These are phyloP conservation scores for Ochropacha duplaris DNA, from an alignment of 2,888 invertebrate species.

Conservation along the genomic window DNA sequence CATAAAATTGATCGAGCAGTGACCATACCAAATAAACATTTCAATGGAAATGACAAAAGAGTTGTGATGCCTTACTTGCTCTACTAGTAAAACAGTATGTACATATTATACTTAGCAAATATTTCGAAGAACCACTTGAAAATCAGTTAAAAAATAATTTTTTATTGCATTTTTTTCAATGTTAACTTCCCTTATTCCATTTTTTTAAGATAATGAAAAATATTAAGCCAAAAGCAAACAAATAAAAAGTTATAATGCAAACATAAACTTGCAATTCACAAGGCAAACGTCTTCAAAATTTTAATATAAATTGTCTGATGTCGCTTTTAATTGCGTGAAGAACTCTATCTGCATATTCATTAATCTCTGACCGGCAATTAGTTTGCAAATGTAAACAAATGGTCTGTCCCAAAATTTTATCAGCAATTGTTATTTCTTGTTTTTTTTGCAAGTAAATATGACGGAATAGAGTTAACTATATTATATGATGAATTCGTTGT, in stretches of 20 bases:
- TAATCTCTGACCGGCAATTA: constrained; percentile 55
- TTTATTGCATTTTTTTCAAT: background rate
- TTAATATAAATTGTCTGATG: constrained; percentile 69
- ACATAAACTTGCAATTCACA: background rate
- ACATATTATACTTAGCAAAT: no score
- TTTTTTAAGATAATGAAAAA: background rate
- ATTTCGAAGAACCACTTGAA: no score
- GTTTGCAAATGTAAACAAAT: constrained; percentile 10
- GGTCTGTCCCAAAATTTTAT: background rate
- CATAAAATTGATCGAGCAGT: no score
- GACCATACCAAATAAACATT: no score
- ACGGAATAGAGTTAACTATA: constrained; percentile 12
- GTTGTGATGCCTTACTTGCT: no score
- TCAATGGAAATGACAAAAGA: no score
- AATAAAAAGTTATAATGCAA: background rate
- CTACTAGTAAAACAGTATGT: no score
- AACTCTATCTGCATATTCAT: constrained; percentile 71
- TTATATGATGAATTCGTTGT: constrained; percentile 9
- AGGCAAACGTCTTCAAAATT: constrained; percentile 37
- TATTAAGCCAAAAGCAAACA: background rate
- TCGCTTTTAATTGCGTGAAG: constrained; percentile 67
- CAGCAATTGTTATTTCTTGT: background rate
- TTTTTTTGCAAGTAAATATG: background rate
- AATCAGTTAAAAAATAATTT: no score
- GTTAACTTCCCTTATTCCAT: background rate